phyloP scores from a whole-genome alignment of 2,113 vertebrate genomes.

The Pseudonaja textilis region DNA sequence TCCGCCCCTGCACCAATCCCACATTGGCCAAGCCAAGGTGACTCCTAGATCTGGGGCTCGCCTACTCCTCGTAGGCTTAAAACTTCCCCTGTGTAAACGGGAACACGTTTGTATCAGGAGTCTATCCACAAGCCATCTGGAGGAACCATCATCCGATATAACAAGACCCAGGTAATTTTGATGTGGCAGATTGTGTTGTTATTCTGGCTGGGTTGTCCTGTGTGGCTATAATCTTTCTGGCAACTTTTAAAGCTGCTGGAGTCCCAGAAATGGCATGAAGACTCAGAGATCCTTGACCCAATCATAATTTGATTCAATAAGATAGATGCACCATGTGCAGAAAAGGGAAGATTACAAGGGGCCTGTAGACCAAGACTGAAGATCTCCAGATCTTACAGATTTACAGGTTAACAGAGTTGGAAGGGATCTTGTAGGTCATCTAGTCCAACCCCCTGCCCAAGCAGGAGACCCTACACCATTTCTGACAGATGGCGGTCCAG shows the following conservation, averaged over 20 bases:
- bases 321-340: background rate
- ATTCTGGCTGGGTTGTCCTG: background rate
- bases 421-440: no score
- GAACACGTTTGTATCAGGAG: background rate
- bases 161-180: background rate
- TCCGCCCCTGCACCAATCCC: background rate
- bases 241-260: background rate
- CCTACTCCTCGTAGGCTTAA: background rate
- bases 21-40: background rate
- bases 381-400: background rate
- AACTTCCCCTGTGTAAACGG: background rate
- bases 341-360: background rate
- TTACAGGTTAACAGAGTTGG: no score
- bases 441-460: no score
- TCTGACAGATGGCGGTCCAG: no score
- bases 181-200: background rate
- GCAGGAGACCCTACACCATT: no score
- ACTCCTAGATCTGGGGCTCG: background rate
- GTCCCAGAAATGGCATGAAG: background rate
- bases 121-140: background rate
- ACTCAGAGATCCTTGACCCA: background rate
- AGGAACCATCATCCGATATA: rapidly evolving
- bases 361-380: background rate
- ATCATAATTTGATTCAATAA: background rate
- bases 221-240: background rate